A percentile compares a stretch with the other conserved stretches of the same genome.
These are phyloP conservation scores for Euproctis similis DNA, from an alignment of 2,888 invertebrate species.

Conservation along the genomic window DNA sequence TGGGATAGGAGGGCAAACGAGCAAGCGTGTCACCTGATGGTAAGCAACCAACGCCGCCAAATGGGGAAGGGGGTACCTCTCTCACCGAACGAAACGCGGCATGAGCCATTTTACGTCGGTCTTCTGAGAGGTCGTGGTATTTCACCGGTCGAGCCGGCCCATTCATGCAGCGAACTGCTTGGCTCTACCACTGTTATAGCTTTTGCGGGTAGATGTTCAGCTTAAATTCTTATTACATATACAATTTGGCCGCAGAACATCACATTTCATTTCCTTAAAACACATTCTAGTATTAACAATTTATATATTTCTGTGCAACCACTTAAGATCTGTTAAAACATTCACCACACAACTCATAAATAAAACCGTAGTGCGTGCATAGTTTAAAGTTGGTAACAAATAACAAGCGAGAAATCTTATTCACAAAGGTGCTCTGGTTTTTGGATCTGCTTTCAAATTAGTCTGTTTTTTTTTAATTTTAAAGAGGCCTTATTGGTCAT, in stretches of 20 bases:
- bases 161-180: too few species aligned
- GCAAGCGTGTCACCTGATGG: too few species aligned
- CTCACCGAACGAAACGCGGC: too few species aligned
- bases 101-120: too few species aligned
- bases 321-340: conserved; percentile 11
- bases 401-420: conserved; percentile 25
- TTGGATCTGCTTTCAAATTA: conserved; percentile 54
- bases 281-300: conserved; percentile 5
- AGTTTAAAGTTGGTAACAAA: conserved; percentile 28
- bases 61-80: too few species aligned
- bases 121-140: too few species aligned
- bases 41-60: too few species aligned
- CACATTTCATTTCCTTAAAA: conserved; percentile 1
- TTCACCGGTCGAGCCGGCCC: too few species aligned
- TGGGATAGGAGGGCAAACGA: too few species aligned
- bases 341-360: conserved; percentile 9
- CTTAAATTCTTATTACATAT: too few species aligned
- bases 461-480: conserved; percentile 71
- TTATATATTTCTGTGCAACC: conserved; percentile 8
- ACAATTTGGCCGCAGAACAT: not conserved
- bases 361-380: conserved; percentile 6
- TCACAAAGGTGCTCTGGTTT: conserved; percentile 24
- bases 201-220: too few species aligned
- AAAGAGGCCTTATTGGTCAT: conserved; percentile 68
- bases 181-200: too few species aligned